phyloP scores from a whole-genome alignment of 1,140 invertebrate species.

The Lasaia peninsularis region DNA sequence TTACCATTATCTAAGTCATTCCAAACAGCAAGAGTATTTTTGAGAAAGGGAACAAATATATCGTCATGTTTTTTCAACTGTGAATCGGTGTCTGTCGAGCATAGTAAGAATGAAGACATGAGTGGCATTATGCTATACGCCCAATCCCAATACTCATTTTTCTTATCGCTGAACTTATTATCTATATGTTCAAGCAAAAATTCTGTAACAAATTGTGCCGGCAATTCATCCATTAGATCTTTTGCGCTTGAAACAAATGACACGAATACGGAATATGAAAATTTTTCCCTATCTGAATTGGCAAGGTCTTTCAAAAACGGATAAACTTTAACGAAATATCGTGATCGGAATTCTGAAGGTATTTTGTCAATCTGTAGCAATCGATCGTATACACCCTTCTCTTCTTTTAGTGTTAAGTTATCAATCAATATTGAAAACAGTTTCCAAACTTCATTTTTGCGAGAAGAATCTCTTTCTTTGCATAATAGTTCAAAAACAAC shows the following conservation, averaged over 20 bases:
- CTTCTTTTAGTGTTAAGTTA: conserved; percentile 42
- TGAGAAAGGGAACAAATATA: conserved; percentile 35
- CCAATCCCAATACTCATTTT: background rate
- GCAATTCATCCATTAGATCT: conserved; percentile 37
- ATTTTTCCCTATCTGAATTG: conserved; percentile 19
- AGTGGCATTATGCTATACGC: conserved; percentile 22
- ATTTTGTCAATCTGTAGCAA: conserved; percentile 34
- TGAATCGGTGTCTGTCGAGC: conserved; percentile 27
- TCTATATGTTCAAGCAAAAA: conserved; percentile 37
- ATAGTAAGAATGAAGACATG: conserved; percentile 36
- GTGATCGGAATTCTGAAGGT: conserved; percentile 32
- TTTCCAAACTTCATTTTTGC: conserved; percentile 33
- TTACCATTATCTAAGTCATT: conserved; percentile 21
- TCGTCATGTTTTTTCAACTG: conserved; percentile 39
- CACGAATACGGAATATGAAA: conserved; percentile 16
- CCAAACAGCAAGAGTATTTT: conserved; percentile 27
- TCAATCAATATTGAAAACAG: conserved; percentile 45
- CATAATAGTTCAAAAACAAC: conserved; percentile 39
- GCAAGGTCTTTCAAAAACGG: conserved; percentile 36
- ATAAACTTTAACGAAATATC: conserved; percentile 41
- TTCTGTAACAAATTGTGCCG: conserved; percentile 32
- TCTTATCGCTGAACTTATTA: conserved; percentile 26
- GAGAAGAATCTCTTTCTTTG: conserved; percentile 38
- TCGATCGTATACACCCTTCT: conserved; percentile 40
- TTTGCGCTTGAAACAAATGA: conserved; percentile 28